A percentile compares a stretch with the other conserved stretches of the same genome.
Conservation (phyloP, 1,140 invertebrate species). For the Asbolus verrucosus region DNA sequence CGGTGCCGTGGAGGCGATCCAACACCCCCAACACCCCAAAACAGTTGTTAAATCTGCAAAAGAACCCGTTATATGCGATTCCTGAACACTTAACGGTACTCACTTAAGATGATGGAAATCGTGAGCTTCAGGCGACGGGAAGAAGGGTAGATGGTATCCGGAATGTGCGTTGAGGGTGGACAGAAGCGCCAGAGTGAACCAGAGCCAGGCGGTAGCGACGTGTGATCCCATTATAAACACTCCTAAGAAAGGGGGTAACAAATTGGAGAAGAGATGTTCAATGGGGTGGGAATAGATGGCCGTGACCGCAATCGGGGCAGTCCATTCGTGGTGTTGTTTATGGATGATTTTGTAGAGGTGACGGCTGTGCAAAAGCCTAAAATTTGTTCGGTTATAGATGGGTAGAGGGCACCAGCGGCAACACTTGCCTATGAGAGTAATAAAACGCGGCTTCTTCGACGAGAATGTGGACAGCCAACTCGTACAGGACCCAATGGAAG, state of each 20-base stretch:
- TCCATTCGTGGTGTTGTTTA: conserved; percentile 90
- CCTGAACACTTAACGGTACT: too few species aligned
- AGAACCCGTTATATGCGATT: too few species aligned
- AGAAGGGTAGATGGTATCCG: conserved; percentile 90
- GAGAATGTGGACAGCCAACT: conserved; percentile 82
- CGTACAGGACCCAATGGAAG: conserved; percentile 85
- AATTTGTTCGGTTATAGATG: conserved; percentile 1
- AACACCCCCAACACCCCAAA: conserved; percentile 87
- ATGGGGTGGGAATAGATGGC: conserved; percentile 90
- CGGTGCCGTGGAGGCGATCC: conserved; percentile 88
- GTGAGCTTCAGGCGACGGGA: conserved; percentile 91
- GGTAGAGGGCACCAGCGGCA: too few species aligned
- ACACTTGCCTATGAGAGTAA: conserved; percentile 82
- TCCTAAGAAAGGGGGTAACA: conserved; percentile 83
- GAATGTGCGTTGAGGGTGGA: conserved; percentile 89
- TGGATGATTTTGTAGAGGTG: conserved; percentile 86
- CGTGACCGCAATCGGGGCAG: conserved; percentile 85
- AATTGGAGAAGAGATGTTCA: conserved; percentile 87
- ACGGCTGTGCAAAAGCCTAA: conserved; percentile 80
- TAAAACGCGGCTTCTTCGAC: conserved; percentile 89
- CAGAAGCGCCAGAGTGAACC: conserved; percentile 83
- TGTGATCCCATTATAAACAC: conserved; percentile 86
- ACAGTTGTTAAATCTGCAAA: conserved; percentile 83
- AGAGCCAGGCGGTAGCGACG: conserved; percentile 84
- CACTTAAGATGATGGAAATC: conserved; percentile 93